These are phyloP conservation scores for Ochropleura leucogaster DNA, from an alignment of 2,888 invertebrate species.

Conservation along the genomic window DNA sequence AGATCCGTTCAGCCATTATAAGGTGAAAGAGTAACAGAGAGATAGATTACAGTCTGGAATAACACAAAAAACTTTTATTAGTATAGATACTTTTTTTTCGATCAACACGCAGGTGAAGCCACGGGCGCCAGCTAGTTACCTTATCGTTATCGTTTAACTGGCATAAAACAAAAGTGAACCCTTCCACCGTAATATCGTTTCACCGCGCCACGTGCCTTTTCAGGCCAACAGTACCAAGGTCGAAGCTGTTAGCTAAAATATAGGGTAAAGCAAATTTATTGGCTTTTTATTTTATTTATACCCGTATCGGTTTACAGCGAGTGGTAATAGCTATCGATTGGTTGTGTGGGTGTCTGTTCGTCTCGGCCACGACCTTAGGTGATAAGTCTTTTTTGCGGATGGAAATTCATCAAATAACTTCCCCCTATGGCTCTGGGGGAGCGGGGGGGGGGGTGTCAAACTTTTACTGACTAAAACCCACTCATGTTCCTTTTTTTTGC, in stretches of 20 bases:
- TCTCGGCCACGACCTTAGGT: background rate
- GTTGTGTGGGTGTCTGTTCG: slow-evolving; percentile 1
- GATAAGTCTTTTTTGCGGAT: background rate
- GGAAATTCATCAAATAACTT: no score
- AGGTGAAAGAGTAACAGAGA: no score
- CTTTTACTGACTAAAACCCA: no score
- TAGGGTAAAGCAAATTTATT: slow-evolving; percentile 37
- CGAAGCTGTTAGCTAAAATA: slow-evolving; percentile 34
- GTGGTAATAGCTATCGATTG: slow-evolving; percentile 25
- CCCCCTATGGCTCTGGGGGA: no score
- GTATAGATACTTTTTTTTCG: no score
- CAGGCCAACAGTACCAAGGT: slow-evolving; percentile 41
- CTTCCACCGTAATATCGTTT: slow-evolving; percentile 4
- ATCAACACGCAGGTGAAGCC: no score
- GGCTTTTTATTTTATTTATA: slow-evolving; percentile 36
- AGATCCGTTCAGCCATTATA: no score
- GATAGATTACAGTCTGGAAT: no score
- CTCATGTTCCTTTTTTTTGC: no score
- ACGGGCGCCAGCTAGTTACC: no score
- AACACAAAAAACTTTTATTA: no score
- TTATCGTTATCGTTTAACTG: slow-evolving; percentile 1
- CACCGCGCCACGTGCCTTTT: slow-evolving; percentile 1
- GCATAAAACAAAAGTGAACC: background rate
- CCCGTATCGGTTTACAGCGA: slow-evolving; percentile 23
- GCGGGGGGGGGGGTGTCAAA: no score